These are phyloP conservation scores for Andinoacara biseriatus DNA, from an alignment of 2,113 vertebrate species.

Conservation along the genomic window DNA sequence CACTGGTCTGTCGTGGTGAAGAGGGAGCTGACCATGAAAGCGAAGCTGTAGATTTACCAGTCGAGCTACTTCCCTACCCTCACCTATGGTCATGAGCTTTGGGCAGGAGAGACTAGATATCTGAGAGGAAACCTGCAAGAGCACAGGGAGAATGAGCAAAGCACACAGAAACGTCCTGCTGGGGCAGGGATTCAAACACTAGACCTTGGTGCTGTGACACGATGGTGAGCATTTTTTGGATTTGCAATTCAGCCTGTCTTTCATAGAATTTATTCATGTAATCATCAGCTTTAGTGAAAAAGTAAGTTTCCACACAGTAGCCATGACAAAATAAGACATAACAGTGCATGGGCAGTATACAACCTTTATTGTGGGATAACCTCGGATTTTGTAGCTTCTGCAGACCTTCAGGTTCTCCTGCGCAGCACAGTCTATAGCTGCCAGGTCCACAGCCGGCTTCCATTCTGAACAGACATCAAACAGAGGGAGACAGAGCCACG, in stretches of 20 bases:
- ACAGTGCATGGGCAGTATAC: neutral
- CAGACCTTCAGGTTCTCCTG: conserved; percentile 69
- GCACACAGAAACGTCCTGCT: neutral
- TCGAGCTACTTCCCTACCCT: too few species aligned
- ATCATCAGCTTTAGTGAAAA: neutral
- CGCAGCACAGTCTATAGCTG: conserved; percentile 78
- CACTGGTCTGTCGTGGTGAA: too few species aligned
- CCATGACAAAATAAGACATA: neutral
- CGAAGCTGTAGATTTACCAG: too few species aligned
- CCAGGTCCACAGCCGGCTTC: conserved; percentile 79
- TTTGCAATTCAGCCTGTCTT: neutral
- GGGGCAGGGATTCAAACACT: neutral
- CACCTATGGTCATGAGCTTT: too few species aligned
- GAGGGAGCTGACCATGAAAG: too few species aligned
- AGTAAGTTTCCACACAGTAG: neutral
- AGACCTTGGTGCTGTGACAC: neutral
- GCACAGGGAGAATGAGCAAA: neutral
- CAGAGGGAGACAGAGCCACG: neutral
- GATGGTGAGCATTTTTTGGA: neutral
- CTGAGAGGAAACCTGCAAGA: neutral
- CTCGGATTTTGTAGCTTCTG: conserved; percentile 53
- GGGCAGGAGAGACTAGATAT: too few species aligned
- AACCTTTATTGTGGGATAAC: conserved; percentile 81
- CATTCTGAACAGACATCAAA: conserved; percentile 75
- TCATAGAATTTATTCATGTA: neutral